These are phyloP conservation scores for Amaurobius ferox DNA, from an alignment of 2,888 invertebrate species.

Conservation along the genomic window DNA sequence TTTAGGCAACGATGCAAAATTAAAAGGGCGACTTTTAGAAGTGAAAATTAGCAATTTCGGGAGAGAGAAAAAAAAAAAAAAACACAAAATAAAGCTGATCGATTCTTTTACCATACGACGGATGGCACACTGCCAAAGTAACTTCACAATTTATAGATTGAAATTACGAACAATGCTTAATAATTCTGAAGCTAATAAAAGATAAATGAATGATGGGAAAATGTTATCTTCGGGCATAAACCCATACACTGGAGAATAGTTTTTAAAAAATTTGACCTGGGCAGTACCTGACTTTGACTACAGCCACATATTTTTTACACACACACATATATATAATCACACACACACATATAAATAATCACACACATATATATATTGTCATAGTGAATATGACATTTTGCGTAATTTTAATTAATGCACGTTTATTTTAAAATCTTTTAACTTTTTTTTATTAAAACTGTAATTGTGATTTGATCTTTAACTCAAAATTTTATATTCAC, in stretches of 20 bases:
- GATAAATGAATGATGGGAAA: background rate
- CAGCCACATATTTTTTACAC: too few species aligned
- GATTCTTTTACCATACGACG: background rate
- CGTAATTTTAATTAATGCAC: too few species aligned
- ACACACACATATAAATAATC: too few species aligned
- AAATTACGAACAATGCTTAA: conserved; percentile 7
- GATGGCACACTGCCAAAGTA: background rate
- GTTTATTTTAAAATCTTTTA: too few species aligned
- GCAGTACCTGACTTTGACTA: too few species aligned
- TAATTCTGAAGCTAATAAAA: background rate
- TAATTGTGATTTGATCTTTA: too few species aligned
- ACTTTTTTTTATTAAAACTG: too few species aligned
- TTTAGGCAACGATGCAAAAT: background rate
- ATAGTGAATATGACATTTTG: too few species aligned
- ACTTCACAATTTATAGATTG: conserved; percentile 3
- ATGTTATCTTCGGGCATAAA: background rate
- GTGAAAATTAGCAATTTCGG: background rate
- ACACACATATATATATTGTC: too few species aligned
- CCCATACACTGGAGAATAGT: background rate
- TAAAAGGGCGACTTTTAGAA: background rate
- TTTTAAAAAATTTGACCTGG: too few species aligned
- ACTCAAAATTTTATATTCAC: too few species aligned
- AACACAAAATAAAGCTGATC: background rate
- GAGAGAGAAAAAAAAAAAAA: background rate
- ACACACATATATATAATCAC: too few species aligned